These are phyloP conservation scores for Polypedilum pembai DNA, from an alignment of 1,140 invertebrate species.

Conservation along the genomic window DNA sequence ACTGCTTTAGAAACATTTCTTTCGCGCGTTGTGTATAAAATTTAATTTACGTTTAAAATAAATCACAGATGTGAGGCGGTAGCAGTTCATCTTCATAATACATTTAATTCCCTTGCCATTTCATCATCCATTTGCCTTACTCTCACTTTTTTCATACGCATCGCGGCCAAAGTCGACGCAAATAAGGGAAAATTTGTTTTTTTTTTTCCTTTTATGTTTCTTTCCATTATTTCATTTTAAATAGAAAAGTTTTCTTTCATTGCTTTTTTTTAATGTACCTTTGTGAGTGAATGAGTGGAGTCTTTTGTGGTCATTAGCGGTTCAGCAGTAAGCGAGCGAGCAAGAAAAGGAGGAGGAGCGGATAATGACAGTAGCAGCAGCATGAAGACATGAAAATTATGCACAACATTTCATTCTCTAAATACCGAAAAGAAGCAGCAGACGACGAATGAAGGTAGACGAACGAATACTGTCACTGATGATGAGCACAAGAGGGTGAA, in stretches of 20 bases:
- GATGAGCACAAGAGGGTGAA: too few relatives aligned
- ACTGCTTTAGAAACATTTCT: background rate
- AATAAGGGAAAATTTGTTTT: slow-evolving; percentile 2
- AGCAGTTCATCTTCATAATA: slow-evolving; percentile 12
- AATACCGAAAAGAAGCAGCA: too few relatives aligned
- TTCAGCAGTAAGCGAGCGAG: background rate
- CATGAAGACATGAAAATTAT: background rate
- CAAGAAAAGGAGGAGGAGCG: background rate
- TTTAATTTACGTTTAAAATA: slow-evolving; percentile 20
- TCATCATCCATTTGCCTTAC: background rate
- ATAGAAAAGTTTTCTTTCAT: slow-evolving; percentile 7
- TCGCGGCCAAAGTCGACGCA: background rate
- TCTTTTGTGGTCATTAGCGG: slow-evolving; percentile 16
- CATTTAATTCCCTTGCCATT: slow-evolving; percentile 17
- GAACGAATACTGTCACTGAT: too few relatives aligned
- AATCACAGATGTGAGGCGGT: slow-evolving; percentile 10
- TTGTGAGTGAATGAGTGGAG: background rate
- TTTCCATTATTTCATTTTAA: slow-evolving; percentile 14
- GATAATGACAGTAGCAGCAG: background rate
- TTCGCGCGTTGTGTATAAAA: slow-evolving; percentile 2
- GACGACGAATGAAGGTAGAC: too few relatives aligned
- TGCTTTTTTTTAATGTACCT: too few relatives aligned
- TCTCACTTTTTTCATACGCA: background rate
- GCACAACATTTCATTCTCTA: too few relatives aligned
- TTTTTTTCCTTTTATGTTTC: background rate